Evolutionary conservation across 2,113 vertebrate genomes (phyloP).

Genomic region (Equus przewalskii): DNA sequence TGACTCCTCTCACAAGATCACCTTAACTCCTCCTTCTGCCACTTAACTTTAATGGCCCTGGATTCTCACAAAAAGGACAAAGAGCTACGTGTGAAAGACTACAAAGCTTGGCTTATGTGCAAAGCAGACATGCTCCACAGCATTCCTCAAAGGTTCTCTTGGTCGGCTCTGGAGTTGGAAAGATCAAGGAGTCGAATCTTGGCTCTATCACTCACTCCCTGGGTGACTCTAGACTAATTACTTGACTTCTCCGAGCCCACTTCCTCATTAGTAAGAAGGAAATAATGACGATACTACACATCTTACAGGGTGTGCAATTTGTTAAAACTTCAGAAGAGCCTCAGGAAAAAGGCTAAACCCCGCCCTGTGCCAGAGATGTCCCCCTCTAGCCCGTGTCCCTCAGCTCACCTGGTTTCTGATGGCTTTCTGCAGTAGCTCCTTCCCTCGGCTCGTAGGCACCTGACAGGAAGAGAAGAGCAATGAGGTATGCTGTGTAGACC

Average conservation of each 20-base stretch:
- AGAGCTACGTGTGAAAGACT: not conserved
- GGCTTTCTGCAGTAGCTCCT: constrained; percentile 93
- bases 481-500: not conserved
- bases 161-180: not conserved
- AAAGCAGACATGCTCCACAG: not conserved
- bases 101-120: not conserved
- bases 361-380: not conserved
- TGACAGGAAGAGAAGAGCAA: constrained; percentile 73
- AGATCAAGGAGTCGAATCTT: not conserved
- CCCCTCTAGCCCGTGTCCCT: not conserved
- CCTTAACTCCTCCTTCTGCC: not conserved
- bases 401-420: constrained; percentile 92
- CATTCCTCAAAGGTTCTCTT: not conserved
- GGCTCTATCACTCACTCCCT: not conserved
- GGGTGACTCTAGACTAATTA: not conserved
- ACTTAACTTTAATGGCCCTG: not conserved
- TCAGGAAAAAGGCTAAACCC: too few relatives aligned
- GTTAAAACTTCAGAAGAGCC: not conserved
- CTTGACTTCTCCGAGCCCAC: not conserved
- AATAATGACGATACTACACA: not conserved
- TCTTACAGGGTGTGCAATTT: not conserved
- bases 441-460: constrained; percentile 92
- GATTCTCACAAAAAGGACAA: not conserved
- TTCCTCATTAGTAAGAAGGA: not conserved
- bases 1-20: not conserved